phyloP scores from a whole-genome alignment of 2,888 invertebrate genomes.

The Drosophila atroscutellata region DNA sequence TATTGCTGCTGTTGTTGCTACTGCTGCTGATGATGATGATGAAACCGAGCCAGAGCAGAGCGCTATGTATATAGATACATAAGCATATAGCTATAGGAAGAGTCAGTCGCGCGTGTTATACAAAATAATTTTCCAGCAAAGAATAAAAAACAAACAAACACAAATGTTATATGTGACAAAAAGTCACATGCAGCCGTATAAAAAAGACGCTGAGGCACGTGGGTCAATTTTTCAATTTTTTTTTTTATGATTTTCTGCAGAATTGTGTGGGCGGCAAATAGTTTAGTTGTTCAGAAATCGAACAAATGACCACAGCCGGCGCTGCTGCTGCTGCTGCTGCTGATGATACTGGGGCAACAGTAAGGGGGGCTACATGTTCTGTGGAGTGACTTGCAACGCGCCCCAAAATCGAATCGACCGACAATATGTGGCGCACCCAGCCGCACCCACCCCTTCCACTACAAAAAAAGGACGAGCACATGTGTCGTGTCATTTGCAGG shows the following conservation, averaged over 20 bases:
- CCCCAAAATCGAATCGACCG: conserved; percentile 42
- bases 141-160: background rate
- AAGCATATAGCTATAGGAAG: conserved; percentile 15
- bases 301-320: conserved; percentile 37
- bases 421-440: conserved; percentile 38
- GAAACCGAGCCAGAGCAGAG: conserved; percentile 22
- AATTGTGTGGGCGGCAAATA: conserved; percentile 32
- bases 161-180: conserved; percentile 19
- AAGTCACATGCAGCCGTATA: conserved; percentile 52
- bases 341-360: background rate
- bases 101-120: conserved; percentile 52
- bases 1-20: conserved; percentile 49
- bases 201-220: conserved; percentile 34
- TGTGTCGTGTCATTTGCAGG: conserved; percentile 52
- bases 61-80: conserved; percentile 13
- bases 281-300: conserved; percentile 17
- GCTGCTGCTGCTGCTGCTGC: conserved; percentile 17
- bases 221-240: conserved; percentile 26
- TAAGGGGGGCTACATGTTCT: conserved; percentile 51
- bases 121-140: conserved; percentile 54
- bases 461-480: conserved; percentile 18
- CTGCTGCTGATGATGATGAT: conserved; percentile 24
- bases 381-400: conserved; percentile 59
- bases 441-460: background rate
- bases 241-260: background rate